Evolutionary conservation across 1,140 invertebrate genomes (phyloP).

Genomic region (Magallana ariakensis): DNA sequence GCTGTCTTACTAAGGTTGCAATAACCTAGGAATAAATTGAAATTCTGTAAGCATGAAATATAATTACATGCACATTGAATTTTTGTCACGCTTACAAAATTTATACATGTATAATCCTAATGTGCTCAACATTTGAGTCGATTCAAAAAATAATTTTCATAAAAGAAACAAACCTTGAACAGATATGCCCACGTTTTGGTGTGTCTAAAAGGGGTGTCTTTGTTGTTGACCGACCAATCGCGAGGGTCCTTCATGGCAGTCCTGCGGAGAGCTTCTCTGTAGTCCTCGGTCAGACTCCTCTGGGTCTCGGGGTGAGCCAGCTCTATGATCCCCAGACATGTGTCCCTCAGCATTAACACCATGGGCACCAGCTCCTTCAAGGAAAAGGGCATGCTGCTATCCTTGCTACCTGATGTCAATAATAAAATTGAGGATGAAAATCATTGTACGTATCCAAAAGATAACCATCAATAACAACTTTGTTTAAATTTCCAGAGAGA

Average conservation of each 20-base stretch:
- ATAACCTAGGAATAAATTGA: constrained; percentile 80
- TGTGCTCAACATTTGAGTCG: too few species aligned
- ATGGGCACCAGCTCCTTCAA: constrained; percentile 80
- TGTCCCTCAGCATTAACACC: constrained; percentile 82
- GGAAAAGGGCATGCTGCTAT: constrained; percentile 81
- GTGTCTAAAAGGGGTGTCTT: constrained; percentile 62
- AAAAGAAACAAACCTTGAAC: constrained; percentile 81
- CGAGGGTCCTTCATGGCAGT: constrained; percentile 62
- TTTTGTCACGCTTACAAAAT: too few species aligned
- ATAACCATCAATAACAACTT: too few species aligned
- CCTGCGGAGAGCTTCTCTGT: constrained; percentile 71
- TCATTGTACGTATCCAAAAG: too few species aligned
- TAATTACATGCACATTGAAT: too few species aligned
- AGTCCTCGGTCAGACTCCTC: constrained; percentile 80
- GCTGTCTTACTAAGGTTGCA: constrained; percentile 87
- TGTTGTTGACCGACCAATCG: constrained; percentile 34
- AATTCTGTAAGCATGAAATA: too few species aligned
- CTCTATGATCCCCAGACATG: constrained; percentile 93
- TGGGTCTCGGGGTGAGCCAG: constrained; percentile 92
- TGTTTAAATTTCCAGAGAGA: too few species aligned
- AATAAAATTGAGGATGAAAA: neutral
- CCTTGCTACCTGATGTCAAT: constrained; percentile 49
- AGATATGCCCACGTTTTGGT: constrained; percentile 82
- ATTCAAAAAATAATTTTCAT: too few species aligned
- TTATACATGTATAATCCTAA: too few species aligned